These are phyloP conservation scores for Achroia grisella DNA, from an alignment of 1,140 invertebrate genomes.

Conservation along the genomic window DNA sequence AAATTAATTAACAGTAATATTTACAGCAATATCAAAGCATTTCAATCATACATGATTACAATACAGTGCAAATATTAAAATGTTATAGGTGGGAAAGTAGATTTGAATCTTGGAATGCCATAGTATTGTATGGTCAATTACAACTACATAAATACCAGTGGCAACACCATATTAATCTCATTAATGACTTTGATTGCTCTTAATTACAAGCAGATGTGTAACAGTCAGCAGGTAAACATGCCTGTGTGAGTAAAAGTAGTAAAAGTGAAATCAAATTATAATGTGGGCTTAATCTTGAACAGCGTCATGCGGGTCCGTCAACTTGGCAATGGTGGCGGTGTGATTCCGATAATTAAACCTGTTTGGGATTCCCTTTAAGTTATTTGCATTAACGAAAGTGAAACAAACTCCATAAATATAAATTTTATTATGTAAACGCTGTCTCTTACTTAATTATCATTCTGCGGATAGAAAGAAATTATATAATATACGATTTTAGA, in stretches of 20 bases:
- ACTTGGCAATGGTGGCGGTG: slow-evolving; percentile 15
- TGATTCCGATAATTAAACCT: slow-evolving; percentile 36
- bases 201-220: slow-evolving; percentile 12
- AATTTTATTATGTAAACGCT: too few species aligned
- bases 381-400: slow-evolving; percentile 42
- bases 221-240: slow-evolving; percentile 7
- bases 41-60: too few species aligned
- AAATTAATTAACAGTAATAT: too few species aligned
- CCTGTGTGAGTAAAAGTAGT: slow-evolving; percentile 54
- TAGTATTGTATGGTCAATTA: too few species aligned
- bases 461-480: too few species aligned
- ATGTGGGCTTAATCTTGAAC: slow-evolving; percentile 52
- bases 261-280: slow-evolving; percentile 67
- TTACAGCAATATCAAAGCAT: too few species aligned
- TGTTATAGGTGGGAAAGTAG: too few species aligned
- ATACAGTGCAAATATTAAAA: too few species aligned
- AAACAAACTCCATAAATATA: slow-evolving; percentile 9
- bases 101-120: too few species aligned
- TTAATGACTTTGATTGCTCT: slow-evolving; percentile 3
- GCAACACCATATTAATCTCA: neutral
- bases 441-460: too few species aligned
- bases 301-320: slow-evolving; percentile 50
- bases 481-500: too few species aligned
- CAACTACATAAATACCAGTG: too few species aligned
- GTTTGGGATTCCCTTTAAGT: slow-evolving; percentile 39